Base-by-base conservation (phyloP, 2,888 invertebrate species). In the Sarcophaga variegata region DNA sequence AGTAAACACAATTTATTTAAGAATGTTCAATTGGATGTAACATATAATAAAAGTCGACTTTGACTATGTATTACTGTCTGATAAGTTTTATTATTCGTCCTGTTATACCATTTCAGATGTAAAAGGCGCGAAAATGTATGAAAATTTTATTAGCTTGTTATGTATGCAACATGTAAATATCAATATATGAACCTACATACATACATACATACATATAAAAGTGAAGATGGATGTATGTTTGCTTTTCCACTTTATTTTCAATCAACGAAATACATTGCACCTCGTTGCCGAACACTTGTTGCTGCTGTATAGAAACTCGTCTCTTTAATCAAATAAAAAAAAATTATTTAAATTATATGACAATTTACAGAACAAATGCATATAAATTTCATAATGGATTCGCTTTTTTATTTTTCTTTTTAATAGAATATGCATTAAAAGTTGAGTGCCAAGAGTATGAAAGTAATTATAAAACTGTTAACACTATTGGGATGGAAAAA, bases 81-180 rank as follows among this genome's bases (percentile, higher is more conserved):
- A 8, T 17, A 12, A 11, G 14, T 37, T 37, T 37, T 37, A 37
- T 37, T 37, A 37, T 37, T 37, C 17, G 12, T 54, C 12, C 54
- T 86, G 85, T 79, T 87, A 54, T 17, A 54, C 20, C 81, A 82
- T 63, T 87, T 79, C 59, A 79, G 63, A 72, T 66, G 84, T 54
- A 79, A 84, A 87, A 88, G 86, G 87, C 86, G 89, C 85, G 85
- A 87, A 88, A 87, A 77, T 85, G 37, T 86, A 89, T 89, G 87
- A 88, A 89, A 88, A 81, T 88, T 89, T 89, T 87, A 89, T 89
- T 88, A 89, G 88, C 75, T 88, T 75, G 83, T 87, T 86, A 83
- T 75, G 59, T 81, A 86, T 83, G 74, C 76, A 59, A 20, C 60
- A 78, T 83, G 54, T 80, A 17, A 67, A 37, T 76, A 47, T 67